Evolutionary conservation across 2,888 invertebrate genomes (phyloP), one percentile per base, ranked within the genome.

Genomic region (Lasius fuliginosus): DNA sequence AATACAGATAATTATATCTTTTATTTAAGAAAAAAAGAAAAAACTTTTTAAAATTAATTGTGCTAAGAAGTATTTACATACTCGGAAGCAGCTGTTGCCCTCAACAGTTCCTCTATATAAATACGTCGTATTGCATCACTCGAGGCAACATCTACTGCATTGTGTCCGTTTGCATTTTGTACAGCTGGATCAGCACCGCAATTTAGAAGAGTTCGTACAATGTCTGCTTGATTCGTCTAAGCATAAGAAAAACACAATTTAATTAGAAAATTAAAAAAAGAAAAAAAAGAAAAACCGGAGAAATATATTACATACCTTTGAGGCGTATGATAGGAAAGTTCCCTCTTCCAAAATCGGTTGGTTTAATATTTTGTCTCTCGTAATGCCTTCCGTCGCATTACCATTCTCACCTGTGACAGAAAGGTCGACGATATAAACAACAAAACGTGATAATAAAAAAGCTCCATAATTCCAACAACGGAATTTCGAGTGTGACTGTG

Each of bases 41-140:
- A 53, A 11, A 6, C 23, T 67, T n/a, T 27, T 67, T 64, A 81
- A 74, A 76, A 65, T 60, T 68, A 65, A 75, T 40, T 6, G 23
- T 12, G 6, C 23, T 23, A 23, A 18, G 3, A 6, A 79, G 11
- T 77, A 83, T 62, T 15, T 42, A 91, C 95, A 94, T 94, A 97
- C 96, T 96, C 96, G 15, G 96, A 96, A 90, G 96, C 96, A 36
- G 96, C 96, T 81, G 96, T 96, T 27, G 96, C 96, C 90, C 96
- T 95, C 27, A 97, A 94, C 42, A 96, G 94, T 91, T 96, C 96
- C 87, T 96, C 96, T 18, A 96, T 95, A 91, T 96, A 97, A 67
- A 96, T 96, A 73, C 95, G 95, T 64, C 95, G 95, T 89, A 96
- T 96, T 68, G 94, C 94, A 64, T 96, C 95, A 56, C 94, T 94